phyloP scores from a whole-genome alignment of 2,888 invertebrate species.

The Malthinus flaveolus region DNA sequence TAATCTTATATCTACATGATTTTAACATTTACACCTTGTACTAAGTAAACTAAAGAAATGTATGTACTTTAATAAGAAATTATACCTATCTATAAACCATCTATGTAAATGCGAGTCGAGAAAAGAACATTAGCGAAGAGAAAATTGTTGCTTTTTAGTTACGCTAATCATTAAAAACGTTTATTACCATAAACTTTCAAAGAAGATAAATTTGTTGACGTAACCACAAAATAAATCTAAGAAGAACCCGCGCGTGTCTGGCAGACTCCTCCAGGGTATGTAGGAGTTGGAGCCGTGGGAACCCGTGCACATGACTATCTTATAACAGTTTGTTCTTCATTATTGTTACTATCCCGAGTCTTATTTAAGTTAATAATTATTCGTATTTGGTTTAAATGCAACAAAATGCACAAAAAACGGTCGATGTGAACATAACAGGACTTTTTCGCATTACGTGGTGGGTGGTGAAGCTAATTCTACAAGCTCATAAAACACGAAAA shows the following conservation, averaged over 20 bases:
- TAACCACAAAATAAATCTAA: conserved; percentile 18
- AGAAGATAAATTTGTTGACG: conserved; percentile 25
- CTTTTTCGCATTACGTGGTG: too few species aligned
- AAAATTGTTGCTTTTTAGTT: conserved; percentile 9
- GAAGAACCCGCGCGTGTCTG: conserved; percentile 49
- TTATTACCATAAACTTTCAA: conserved; percentile 4
- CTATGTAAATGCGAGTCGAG: conserved; percentile 26
- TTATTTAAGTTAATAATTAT: conserved; percentile 19
- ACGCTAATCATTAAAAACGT: neutral
- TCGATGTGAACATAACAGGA: too few species aligned
- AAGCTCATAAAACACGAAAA: too few species aligned
- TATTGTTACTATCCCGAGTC: conserved; percentile 8
- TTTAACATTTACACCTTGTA: conserved; percentile 40
- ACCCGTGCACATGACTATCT: conserved; percentile 35
- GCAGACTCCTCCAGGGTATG: conserved; percentile 51
- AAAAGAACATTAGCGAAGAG: conserved; percentile 14
- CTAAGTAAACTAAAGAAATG: conserved; percentile 37
- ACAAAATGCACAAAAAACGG: conserved; percentile 1
- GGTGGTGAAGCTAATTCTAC: too few species aligned
- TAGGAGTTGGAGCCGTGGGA: conserved; percentile 46
- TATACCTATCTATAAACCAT: conserved; percentile 39
- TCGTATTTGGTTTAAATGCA: too few species aligned
- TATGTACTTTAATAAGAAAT: conserved; percentile 33
- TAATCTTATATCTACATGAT: conserved; percentile 38
- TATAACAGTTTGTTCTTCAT: conserved; percentile 30